Evolutionary conservation across 1,140 invertebrate genomes (phyloP), one percentile per base, ranked within the genome.

Genomic region (Nylanderia fulva): DNA sequence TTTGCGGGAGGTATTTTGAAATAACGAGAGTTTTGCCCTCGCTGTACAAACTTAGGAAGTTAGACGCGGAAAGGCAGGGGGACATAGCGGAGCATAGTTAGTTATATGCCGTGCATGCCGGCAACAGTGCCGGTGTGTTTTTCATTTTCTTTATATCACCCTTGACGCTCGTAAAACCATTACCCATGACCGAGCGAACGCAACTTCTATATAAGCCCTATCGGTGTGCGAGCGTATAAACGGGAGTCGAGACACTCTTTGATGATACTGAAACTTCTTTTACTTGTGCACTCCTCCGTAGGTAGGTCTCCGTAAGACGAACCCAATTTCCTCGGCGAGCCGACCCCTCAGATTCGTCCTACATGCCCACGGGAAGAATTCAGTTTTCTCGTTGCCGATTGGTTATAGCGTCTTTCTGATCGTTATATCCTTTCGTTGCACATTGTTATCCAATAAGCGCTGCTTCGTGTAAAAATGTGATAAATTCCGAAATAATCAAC

Each of bases 91-190:
- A 90, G 85, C 86, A 92, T 92, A 93, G 92, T 94, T 94, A 93
- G 92, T 94, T 94, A 93, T 93, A 94, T 87, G 87, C 91, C 89
- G 92, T 86, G 92, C 92, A 92, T 92, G 94, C 93, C 93, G 92
- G 90, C 91, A 93, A 92, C 90, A 88, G 85, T 75, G 77, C 76
- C 82, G 85, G 88, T 85, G 95, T 97, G 96, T 97, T 97, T 97
- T 97, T 97, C 97, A 97, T 97, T 97, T 97, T 97, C 96, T 97
- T 97, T 97, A 97, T 97, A 96, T 97, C 96, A 97, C 96, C 97
- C 97, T 93, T 95, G 97, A 96, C 96, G 96, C 96, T 97, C 96
- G 96, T 97, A 97, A 97, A 97, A 95, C 96, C 97, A 97, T 97
- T 97, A 97, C 96, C 96, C 96, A 96, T 97, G 96, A 97, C 96